phyloP scores from a whole-genome alignment of 2,113 vertebrate species.

The Turnix velox region DNA sequence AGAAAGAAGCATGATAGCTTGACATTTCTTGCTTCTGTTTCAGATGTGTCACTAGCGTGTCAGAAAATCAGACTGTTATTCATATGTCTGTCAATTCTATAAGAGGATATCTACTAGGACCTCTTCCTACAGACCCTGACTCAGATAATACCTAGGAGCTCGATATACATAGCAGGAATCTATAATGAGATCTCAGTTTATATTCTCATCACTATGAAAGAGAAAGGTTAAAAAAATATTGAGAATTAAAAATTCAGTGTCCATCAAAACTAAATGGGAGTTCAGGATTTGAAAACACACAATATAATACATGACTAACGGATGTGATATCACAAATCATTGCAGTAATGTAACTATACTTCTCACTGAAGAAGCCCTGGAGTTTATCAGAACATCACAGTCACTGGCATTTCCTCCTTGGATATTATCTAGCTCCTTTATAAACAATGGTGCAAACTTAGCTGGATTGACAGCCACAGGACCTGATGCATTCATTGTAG shows the following conservation, averaged over 20 bases:
- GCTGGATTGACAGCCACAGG: background rate
- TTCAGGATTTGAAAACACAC: background rate
- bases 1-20: background rate
- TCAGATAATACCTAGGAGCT: background rate
- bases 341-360: background rate
- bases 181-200: background rate
- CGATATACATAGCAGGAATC: background rate
- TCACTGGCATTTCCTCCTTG: background rate
- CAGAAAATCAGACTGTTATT: background rate
- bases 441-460: background rate
- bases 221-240: background rate
- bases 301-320: background rate
- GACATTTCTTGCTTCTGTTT: background rate
- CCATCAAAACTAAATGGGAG: background rate
- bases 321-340: background rate
- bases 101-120: background rate
- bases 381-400: background rate
- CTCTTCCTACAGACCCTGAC: background rate
- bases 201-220: background rate
- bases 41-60: background rate
- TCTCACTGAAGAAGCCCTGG: background rate
- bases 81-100: background rate
- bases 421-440: background rate
- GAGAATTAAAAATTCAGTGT: background rate
- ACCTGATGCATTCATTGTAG: background rate